Conservation (phyloP, 2,797 vertebrate genomes). For the Lutjanus campechanus region DNA sequence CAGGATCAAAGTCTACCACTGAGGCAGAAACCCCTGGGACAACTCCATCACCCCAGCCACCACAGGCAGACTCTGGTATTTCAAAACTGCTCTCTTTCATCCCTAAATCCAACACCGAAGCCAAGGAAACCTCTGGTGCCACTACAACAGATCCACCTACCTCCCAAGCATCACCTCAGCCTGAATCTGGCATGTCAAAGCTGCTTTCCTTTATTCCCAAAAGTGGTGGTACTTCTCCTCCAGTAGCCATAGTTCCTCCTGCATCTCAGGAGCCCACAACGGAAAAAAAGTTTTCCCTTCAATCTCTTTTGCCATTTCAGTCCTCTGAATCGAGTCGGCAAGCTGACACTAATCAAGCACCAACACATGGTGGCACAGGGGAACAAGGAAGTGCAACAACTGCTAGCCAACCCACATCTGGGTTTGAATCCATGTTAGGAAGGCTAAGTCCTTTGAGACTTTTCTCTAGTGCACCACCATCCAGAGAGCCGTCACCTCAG, state of each 20-base stretch:
- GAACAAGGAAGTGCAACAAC: constrained; percentile 56
- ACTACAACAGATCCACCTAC: constrained; percentile 45
- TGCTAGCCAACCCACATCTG: constrained; percentile 80
- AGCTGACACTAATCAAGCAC: constrained; percentile 52
- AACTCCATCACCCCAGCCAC: constrained; percentile 69
- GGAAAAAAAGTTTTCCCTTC: constrained; percentile 85
- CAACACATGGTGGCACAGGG: constrained; percentile 47
- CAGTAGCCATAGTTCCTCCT: constrained; percentile 80
- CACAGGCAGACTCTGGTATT: constrained; percentile 81
- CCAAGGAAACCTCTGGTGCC: constrained; percentile 74
- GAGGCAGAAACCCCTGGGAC: constrained; percentile 75
- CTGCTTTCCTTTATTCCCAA: constrained; percentile 85
- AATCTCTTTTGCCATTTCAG: constrained; percentile 83
- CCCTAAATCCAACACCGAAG: constrained; percentile 79
- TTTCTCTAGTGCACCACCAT: constrained; percentile 85
- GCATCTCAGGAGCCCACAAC: constrained; percentile 78
- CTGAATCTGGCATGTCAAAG: constrained; percentile 86
- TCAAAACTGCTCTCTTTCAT: constrained; percentile 85
- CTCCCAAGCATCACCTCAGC: constrained; percentile 67
- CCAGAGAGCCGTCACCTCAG: constrained; percentile 76
- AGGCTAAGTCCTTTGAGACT: constrained; percentile 91
- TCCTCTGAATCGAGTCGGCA: constrained; percentile 65
- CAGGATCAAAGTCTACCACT: constrained; percentile 86
- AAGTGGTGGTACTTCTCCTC: constrained; percentile 72
- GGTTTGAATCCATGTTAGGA: constrained; percentile 90